Conservation (phyloP, 2,888 invertebrate species). For the Noctua fimbriata region DNA sequence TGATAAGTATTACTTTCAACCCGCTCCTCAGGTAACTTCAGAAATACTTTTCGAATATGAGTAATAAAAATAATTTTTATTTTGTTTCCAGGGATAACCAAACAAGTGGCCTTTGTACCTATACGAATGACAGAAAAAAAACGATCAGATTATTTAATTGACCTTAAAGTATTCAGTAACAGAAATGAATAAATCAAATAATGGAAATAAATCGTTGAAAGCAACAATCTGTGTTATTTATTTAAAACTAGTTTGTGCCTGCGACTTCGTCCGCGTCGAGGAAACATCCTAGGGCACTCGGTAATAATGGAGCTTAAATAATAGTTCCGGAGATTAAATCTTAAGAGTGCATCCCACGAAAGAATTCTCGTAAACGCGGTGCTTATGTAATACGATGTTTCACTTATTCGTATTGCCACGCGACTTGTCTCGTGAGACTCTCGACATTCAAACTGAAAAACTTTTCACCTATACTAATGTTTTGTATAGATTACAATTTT, state of each 20-base stretch:
- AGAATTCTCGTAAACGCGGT: neutral
- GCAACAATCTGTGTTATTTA: slow-evolving; percentile 2
- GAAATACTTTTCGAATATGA: no score
- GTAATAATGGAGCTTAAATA: neutral
- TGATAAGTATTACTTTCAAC: no score
- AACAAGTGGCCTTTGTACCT: slow-evolving; percentile 12
- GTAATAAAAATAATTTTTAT: slow-evolving; percentile 1
- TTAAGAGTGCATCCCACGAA: neutral
- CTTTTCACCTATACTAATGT: neutral
- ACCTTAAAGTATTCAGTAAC: neutral
- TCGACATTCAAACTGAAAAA: neutral
- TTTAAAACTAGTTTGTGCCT: neutral
- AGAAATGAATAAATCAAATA: neutral
- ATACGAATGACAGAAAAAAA: neutral
- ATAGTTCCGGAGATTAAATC: neutral
- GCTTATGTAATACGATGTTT: neutral
- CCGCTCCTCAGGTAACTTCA: no score
- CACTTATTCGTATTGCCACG: neutral
- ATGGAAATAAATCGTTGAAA: neutral
- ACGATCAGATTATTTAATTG: neutral
- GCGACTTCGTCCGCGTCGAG: neutral
- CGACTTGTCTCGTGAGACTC: neutral
- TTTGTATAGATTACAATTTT: neutral
- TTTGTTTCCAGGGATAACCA: slow-evolving; percentile 32
- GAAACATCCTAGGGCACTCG: neutral